Evolutionary conservation across 2,888 invertebrate genomes (phyloP).

Genomic region (Abscondita cerata): DNA sequence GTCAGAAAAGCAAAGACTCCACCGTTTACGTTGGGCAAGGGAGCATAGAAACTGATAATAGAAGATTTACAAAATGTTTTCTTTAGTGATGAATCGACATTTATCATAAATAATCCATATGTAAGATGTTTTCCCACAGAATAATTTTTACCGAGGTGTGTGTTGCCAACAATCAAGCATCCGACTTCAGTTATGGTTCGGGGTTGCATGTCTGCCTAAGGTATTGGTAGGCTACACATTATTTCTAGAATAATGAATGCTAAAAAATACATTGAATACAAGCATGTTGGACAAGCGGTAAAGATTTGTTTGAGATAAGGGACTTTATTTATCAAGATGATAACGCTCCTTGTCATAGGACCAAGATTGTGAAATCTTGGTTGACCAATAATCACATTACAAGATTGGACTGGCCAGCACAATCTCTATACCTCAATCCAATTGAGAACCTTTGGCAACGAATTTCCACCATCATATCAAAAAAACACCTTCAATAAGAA

Average conservation of each 20-base stretch:
- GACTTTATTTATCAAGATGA: conserved; percentile 4
- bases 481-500: not conserved
- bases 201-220: not conserved
- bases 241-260: not conserved
- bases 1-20: not conserved
- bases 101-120: not conserved
- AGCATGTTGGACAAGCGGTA: not conserved
- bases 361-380: not conserved
- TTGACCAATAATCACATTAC: no score
- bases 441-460: not conserved
- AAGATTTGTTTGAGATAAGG: not conserved
- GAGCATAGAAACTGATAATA: not conserved
- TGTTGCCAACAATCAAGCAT: not conserved
- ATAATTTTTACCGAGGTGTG: not conserved
- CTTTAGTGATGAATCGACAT: not conserved
- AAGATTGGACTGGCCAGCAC: not conserved
- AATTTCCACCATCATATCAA: no score
- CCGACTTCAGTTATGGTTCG: no score
- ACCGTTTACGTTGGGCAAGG: no score
- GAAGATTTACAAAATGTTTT: not conserved
- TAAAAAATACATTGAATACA: not conserved
- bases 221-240: not conserved
- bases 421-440: conserved; percentile 1
- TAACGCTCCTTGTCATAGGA: not conserved
- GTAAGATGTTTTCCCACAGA: not conserved